phyloP scores from a whole-genome alignment of 2,113 vertebrate genomes.

The Amphiprion percula region DNA sequence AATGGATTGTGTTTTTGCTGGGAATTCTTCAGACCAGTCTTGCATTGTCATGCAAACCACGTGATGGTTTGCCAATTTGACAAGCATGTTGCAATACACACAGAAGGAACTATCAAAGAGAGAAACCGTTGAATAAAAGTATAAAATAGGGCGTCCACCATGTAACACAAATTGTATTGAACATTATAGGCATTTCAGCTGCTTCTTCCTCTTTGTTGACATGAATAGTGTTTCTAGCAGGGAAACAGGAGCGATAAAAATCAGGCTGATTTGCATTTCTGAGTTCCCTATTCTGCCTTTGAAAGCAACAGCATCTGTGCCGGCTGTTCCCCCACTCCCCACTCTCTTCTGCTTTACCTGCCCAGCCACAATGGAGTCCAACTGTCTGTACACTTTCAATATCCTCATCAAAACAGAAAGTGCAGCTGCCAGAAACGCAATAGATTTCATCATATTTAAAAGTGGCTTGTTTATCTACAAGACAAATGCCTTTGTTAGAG shows the following conservation, averaged over 20 bases:
- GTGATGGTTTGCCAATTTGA: conserved; percentile 19
- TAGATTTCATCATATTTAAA: background rate
- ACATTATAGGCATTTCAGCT: conserved; percentile 25
- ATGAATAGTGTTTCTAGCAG: conserved; percentile 63
- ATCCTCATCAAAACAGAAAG: conserved; percentile 15
- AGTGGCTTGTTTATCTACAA: conserved; percentile 25
- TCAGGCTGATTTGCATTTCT: conserved; percentile 80
- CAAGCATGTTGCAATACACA: background rate
- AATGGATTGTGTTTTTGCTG: conserved; percentile 30
- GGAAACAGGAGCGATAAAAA: conserved; percentile 72
- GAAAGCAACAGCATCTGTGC: conserved; percentile 63
- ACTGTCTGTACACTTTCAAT: conserved; percentile 46
- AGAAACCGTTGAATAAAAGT: background rate
- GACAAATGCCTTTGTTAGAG: background rate
- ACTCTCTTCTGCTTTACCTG: conserved; percentile 78
- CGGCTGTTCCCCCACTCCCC: conserved; percentile 45
- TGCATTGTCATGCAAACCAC: conserved; percentile 17
- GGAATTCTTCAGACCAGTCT: conserved; percentile 19
- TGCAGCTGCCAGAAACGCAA: background rate
- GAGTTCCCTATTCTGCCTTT: conserved; percentile 79
- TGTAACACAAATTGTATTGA: conserved; percentile 20
- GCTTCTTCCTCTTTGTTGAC: conserved; percentile 67
- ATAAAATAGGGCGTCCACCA: background rate
- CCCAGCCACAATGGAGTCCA: conserved; percentile 30
- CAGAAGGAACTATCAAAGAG: background rate